Conservation (phyloP, 2,113 vertebrate species). For the Cathartes aura region DNA sequence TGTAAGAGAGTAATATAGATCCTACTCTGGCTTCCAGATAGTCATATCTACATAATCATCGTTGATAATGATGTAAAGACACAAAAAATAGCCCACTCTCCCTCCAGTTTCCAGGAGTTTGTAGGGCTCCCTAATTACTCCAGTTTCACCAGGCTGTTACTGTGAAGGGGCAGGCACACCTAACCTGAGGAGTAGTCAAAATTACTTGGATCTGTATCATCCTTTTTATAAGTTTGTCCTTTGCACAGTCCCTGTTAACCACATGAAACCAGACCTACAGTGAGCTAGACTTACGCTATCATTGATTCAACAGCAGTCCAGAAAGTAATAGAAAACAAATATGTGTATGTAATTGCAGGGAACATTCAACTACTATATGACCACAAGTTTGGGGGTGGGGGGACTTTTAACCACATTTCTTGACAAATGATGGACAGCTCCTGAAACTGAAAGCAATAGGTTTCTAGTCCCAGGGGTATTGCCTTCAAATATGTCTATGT, state of each 20-base stretch:
- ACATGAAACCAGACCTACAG: not conserved
- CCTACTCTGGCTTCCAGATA: not conserved
- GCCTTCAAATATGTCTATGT: conserved; percentile 81
- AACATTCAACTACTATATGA: not conserved
- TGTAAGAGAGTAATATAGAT: not conserved
- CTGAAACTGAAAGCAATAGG: conserved; percentile 81
- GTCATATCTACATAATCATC: not conserved
- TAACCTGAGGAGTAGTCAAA: not conserved
- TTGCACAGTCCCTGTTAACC: not conserved
- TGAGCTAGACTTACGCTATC: not conserved
- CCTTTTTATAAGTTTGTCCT: not conserved
- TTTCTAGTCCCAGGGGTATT: conserved; percentile 77
- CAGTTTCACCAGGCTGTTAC: not conserved
- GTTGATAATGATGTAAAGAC: not conserved
- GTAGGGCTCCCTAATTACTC: not conserved
- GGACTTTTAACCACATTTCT: conserved; percentile 49
- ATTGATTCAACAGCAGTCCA: not conserved
- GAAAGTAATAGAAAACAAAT: not conserved
- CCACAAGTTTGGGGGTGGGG: not conserved
- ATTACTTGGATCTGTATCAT: not conserved
- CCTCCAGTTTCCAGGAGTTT: not conserved
- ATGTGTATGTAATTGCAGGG: not conserved
- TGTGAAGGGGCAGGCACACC: not conserved
- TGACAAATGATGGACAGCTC: conserved; percentile 82
- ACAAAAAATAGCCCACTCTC: not conserved